Evolutionary conservation across 2,888 invertebrate species (phyloP).

Genomic region (Melipona beecheii): DNA sequence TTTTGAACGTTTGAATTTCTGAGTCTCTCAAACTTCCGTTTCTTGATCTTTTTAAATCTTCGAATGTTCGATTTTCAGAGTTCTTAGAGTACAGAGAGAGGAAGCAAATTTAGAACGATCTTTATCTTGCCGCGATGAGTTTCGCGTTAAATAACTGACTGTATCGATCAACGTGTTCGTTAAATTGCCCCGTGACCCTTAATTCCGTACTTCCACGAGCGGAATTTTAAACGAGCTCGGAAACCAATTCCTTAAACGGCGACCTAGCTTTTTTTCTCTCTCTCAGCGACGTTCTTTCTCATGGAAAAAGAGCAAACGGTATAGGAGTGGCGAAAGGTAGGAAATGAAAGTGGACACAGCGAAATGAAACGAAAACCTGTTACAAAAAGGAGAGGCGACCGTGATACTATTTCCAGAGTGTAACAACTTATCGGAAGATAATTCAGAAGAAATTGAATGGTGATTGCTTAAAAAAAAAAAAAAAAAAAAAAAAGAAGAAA

Average conservation of each 20-base stretch:
- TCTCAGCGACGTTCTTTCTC: neutral
- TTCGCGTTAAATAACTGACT: neutral
- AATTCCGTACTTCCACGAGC: conserved; percentile 14
- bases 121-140: neutral
- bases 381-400: too few relatives aligned
- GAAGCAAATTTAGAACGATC: neutral
- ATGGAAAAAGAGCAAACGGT: neutral
- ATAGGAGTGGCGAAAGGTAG: neutral
- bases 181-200: conserved; percentile 1
- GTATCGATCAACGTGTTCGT: conserved; percentile 15
- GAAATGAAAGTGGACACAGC: conserved; percentile 11
- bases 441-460: neutral
- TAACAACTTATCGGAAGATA: neutral
- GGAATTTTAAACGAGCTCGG: conserved; percentile 32
- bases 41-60: neutral
- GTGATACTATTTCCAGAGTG: neutral
- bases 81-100: neutral
- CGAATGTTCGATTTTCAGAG: accelerated
- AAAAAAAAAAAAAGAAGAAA: too few relatives aligned
- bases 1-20: accelerated
- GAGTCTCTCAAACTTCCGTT: neutral
- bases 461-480: neutral
- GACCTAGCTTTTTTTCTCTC: conserved; percentile 6
- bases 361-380: conserved; percentile 28
- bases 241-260: conserved; percentile 25